Percentiles rank a stretch among this genome's conserved stretches.
Evolutionary conservation across 2,113 vertebrate species (phyloP).

Genomic region (Macrotus californicus): DNA sequence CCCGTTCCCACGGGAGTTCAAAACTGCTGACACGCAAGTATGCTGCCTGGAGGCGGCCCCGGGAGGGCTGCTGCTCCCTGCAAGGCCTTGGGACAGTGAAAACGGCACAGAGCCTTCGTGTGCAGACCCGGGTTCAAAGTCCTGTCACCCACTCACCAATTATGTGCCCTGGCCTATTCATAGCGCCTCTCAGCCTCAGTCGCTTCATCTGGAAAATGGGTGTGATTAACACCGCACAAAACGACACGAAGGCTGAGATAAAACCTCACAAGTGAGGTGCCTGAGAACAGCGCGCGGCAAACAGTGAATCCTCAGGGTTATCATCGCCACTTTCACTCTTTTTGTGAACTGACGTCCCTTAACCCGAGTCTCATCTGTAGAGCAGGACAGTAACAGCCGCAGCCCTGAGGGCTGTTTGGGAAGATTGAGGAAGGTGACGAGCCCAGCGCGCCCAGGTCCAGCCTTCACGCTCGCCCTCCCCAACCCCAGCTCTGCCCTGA

Average conservation of each 20-base stretch:
- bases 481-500: neutral
- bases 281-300: neutral
- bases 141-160: neutral
- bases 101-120: neutral
- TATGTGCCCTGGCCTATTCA: neutral
- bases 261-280: neutral
- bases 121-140: neutral
- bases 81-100: neutral
- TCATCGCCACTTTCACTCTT: neutral
- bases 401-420: neutral
- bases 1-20: neutral
- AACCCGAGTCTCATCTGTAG: accelerated
- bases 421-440: neutral
- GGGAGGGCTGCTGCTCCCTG: neutral
- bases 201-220: neutral
- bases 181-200: neutral
- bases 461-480: neutral
- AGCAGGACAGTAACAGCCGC: neutral
- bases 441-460: neutral
- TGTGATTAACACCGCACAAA: neutral
- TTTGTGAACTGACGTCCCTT: neutral
- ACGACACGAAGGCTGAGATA: neutral
- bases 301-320: neutral
- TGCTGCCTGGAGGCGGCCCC: neutral
- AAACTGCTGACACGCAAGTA: neutral